A percentile compares a stretch with the other conserved stretches of the same genome.
These are phyloP conservation scores for Parotocinclus haroldoi DNA, from an alignment of 2,797 vertebrate species.

Conservation along the genomic window DNA sequence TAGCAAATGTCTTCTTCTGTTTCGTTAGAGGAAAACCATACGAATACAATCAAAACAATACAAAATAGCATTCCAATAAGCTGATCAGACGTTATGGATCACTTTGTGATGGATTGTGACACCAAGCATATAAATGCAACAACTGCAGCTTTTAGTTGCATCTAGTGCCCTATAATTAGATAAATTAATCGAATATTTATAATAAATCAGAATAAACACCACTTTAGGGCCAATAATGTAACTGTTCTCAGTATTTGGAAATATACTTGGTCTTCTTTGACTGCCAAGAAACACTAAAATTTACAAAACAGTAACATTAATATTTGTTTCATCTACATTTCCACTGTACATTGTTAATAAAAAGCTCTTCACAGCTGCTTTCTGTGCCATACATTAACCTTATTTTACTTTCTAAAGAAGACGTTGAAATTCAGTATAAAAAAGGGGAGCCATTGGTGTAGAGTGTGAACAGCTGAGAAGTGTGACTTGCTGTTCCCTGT, in stretches of 20 bases:
- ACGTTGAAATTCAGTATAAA: conserved; percentile 69
- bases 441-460: conserved; percentile 65
- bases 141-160: background rate
- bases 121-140: background rate
- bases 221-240: too few species aligned
- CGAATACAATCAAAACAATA: background rate
- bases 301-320: too few species aligned
- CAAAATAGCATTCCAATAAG: background rate
- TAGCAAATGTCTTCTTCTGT: background rate
- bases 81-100: background rate
- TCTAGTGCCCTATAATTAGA: too few species aligned
- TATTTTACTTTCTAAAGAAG: conserved; percentile 54
- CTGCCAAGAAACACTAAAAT: too few species aligned
- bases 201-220: too few species aligned
- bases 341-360: too few species aligned
- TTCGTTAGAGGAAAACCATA: background rate
- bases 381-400: background rate
- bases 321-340: too few species aligned
- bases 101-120: background rate
- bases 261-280: too few species aligned
- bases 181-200: too few species aligned
- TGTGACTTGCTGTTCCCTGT: conserved; percentile 84
- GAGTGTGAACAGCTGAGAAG: conserved; percentile 92
- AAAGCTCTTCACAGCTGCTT: too few species aligned
- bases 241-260: too few species aligned